Conservation (phyloP, 2,888 invertebrate genomes). For the Caenorhabditis virilis region DNA sequence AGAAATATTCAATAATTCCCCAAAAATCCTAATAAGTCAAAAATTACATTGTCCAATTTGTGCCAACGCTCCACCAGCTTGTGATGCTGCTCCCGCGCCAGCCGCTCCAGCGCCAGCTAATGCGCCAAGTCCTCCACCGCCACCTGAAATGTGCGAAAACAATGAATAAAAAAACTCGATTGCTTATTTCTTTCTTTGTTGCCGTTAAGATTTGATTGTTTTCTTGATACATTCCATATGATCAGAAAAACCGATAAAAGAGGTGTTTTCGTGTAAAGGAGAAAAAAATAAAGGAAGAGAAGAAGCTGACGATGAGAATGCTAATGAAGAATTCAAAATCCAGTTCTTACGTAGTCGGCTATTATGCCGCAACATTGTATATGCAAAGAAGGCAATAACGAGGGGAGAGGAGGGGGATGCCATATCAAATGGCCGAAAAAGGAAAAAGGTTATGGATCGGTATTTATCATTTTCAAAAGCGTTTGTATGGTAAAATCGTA, state of each 20-base stretch:
- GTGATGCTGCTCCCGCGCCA: conserved; percentile 51
- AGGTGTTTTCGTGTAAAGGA: not conserved
- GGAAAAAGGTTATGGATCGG: too few species aligned
- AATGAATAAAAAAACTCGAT: not conserved
- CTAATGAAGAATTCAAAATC: conserved; percentile 13
- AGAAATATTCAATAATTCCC: conserved; percentile 14
- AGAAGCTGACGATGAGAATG: not conserved
- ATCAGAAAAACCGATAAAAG: not conserved
- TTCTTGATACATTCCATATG: not conserved
- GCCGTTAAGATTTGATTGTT: not conserved
- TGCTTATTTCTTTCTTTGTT: not conserved
- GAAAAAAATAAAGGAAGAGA: not conserved
- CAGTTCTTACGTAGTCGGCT: conserved; percentile 17
- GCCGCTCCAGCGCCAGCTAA: conserved; percentile 54
- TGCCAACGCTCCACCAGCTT: conserved; percentile 55
- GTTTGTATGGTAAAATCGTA: too few species aligned
- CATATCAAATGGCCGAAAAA: too few species aligned
- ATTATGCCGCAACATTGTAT: too few species aligned
- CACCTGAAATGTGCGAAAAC: conserved; percentile 18
- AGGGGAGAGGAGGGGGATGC: too few species aligned
- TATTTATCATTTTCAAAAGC: too few species aligned
- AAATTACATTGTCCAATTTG: conserved; percentile 54
- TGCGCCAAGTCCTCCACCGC: conserved; percentile 38
- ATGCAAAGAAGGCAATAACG: too few species aligned
- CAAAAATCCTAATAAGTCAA: not conserved